Evolutionary conservation across 1,140 invertebrate species (phyloP).

Genomic region (Diuraphis noxia): DNA sequence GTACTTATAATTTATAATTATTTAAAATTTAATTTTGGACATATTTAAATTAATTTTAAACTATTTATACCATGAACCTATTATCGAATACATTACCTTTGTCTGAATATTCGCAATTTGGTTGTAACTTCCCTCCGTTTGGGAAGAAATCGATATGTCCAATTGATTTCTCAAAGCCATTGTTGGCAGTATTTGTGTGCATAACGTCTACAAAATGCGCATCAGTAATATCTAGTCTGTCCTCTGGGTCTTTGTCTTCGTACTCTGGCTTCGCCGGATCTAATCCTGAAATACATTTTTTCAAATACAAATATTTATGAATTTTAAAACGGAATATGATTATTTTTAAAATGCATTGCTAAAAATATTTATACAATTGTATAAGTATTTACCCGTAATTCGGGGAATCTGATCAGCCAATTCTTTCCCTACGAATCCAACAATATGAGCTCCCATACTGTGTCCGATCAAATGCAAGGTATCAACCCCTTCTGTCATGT

Average conservation of each 20-base stretch:
- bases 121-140: slow-evolving; percentile 59
- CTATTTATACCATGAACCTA: too few relatives aligned
- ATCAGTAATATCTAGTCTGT: slow-evolving; percentile 67
- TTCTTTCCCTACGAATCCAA: slow-evolving; percentile 59
- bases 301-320: background rate
- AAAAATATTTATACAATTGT: background rate
- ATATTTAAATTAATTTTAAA: too few relatives aligned
- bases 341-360: background rate
- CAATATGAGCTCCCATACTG: slow-evolving; percentile 60
- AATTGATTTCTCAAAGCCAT: background rate
- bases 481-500: slow-evolving; percentile 53
- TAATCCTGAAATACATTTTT: slow-evolving; percentile 58
- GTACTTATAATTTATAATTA: too few relatives aligned
- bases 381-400: slow-evolving; percentile 58
- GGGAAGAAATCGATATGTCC: slow-evolving; percentile 58
- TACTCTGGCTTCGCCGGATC: slow-evolving; percentile 76
- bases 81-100: background rate
- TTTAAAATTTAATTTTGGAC: too few relatives aligned
- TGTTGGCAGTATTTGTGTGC: slow-evolving; percentile 63
- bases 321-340: background rate
- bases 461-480: slow-evolving; percentile 59
- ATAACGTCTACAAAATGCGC: slow-evolving; percentile 75
- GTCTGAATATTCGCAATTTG: slow-evolving; percentile 57
- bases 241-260: slow-evolving; percentile 62
- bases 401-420: slow-evolving; percentile 58